Evolutionary conservation across 2,797 vertebrate genomes (phyloP).

Genomic region (Semaprochilodus insignis): DNA sequence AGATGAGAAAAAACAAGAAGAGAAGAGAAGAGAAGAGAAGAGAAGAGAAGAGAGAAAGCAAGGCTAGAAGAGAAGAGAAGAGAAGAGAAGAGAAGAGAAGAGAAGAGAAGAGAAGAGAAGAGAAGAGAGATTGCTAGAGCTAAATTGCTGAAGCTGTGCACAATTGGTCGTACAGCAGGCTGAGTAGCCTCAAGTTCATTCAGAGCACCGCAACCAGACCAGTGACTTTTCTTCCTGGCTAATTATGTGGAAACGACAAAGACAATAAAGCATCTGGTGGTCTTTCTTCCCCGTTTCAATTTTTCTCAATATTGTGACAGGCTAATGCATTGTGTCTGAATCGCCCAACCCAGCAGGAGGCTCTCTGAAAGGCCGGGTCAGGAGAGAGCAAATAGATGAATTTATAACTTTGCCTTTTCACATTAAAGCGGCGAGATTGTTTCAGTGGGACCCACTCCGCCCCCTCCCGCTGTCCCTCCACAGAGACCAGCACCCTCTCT

Average conservation of each 20-base stretch:
- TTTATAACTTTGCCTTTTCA: constrained; percentile 97
- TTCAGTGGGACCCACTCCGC: constrained; percentile 73
- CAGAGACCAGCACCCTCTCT: constrained; percentile 85
- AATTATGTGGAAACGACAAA: constrained; percentile 99
- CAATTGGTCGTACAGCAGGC: constrained; percentile 88
- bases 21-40: constrained; percentile 5
- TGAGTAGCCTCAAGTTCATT: constrained; percentile 97
- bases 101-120: constrained; percentile 43
- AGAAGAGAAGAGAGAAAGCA: constrained; percentile 44
- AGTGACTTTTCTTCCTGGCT: constrained; percentile 93
- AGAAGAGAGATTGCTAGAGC: background rate
- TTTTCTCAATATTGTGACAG: constrained; percentile 97
- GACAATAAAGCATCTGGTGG: constrained; percentile 99
- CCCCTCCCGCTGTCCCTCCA: constrained; percentile 82
- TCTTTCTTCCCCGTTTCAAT: constrained; percentile 91
- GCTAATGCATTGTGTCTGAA: constrained; percentile 93
- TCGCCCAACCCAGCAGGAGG: constrained; percentile 83
- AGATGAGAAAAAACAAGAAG: constrained; percentile 71
- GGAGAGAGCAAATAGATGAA: constrained; percentile 99
- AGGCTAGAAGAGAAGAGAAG: no score
- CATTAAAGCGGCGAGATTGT: constrained; percentile 78
- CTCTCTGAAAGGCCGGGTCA: constrained; percentile 90
- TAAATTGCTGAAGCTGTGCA: constrained; percentile 60
- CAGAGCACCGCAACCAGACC: constrained; percentile 90
- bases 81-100: background rate